Percentiles rank a stretch among this genome's conserved stretches.
Conservation (phyloP, 2,888 invertebrate species). For the Plemyria rubiginata region DNA sequence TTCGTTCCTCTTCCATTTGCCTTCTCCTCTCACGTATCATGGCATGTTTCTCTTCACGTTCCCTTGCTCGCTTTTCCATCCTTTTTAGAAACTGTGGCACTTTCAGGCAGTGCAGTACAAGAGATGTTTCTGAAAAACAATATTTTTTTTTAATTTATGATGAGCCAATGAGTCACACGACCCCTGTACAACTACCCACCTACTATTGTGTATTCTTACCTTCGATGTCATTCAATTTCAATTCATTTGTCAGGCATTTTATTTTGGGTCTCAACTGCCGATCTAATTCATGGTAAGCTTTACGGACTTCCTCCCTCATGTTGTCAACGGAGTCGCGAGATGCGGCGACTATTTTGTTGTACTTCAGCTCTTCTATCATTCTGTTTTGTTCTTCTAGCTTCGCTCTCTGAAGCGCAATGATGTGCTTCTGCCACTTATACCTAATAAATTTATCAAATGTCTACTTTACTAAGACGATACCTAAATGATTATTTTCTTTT, state of each 20-base stretch:
- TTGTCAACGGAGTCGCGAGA: slow-evolving; percentile 83
- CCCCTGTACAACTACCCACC: slow-evolving; percentile 44
- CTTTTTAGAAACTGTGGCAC: slow-evolving; percentile 88
- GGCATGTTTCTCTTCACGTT: slow-evolving; percentile 85
- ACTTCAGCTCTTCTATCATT: slow-evolving; percentile 89
- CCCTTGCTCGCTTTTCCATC: slow-evolving; percentile 90
- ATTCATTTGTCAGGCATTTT: slow-evolving; percentile 78
- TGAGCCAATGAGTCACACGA: too few species aligned
- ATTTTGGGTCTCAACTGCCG: slow-evolving; percentile 84
- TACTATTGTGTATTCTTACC: too few species aligned
- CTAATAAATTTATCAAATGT: slow-evolving; percentile 58
- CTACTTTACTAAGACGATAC: not conserved
- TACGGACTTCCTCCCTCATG: slow-evolving; percentile 85
- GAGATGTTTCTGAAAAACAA: slow-evolving; percentile 63
- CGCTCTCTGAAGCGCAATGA: slow-evolving; percentile 89
- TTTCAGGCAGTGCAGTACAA: slow-evolving; percentile 79
- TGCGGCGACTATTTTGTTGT: slow-evolving; percentile 88
- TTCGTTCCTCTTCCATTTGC: slow-evolving; percentile 79
- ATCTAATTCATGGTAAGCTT: slow-evolving; percentile 83
- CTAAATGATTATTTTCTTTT: too few species aligned
- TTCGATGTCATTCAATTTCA: slow-evolving; percentile 74
- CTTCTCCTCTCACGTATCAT: slow-evolving; percentile 75
- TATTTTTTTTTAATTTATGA: not conserved
- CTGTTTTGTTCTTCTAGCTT: slow-evolving; percentile 89
- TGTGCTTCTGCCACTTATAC: slow-evolving; percentile 88